Percentiles rank a stretch among this genome's conserved stretches.
Conservation (phyloP, 2,113 vertebrate species). For the Phocoena sinus region DNA sequence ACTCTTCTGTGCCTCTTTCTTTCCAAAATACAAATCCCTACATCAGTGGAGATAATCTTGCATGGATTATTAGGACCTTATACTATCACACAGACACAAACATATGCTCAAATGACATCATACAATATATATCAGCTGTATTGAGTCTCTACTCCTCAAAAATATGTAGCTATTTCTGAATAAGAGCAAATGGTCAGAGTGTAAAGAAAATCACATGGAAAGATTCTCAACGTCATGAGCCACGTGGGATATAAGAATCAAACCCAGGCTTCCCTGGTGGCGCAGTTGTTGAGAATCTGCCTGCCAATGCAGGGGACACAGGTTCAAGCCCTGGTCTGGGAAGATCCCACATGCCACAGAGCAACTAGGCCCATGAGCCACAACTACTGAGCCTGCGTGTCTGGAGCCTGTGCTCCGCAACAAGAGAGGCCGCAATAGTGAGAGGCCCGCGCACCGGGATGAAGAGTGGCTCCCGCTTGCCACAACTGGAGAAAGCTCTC, state of each 20-base stretch:
- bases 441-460: fast-evolving
- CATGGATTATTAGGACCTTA: background rate
- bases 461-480: no score
- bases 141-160: background rate
- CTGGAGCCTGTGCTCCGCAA: no score
- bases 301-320: no score
- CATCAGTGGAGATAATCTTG: background rate
- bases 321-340: no score
- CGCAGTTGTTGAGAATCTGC: no score
- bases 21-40: background rate
- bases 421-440: no score
- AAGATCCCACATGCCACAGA: no score
- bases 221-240: background rate
- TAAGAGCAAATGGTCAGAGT: background rate
- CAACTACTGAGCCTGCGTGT: no score
- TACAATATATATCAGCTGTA: background rate
- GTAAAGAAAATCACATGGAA: background rate
- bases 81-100: background rate
- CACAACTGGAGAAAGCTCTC: no score
- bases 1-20: background rate
- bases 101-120: background rate
- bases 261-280: background rate
- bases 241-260: background rate
- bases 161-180: background rate
- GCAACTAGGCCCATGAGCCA: no score